phyloP scores from a whole-genome alignment of 2,888 invertebrate species.

The Ellobium chinense region DNA sequence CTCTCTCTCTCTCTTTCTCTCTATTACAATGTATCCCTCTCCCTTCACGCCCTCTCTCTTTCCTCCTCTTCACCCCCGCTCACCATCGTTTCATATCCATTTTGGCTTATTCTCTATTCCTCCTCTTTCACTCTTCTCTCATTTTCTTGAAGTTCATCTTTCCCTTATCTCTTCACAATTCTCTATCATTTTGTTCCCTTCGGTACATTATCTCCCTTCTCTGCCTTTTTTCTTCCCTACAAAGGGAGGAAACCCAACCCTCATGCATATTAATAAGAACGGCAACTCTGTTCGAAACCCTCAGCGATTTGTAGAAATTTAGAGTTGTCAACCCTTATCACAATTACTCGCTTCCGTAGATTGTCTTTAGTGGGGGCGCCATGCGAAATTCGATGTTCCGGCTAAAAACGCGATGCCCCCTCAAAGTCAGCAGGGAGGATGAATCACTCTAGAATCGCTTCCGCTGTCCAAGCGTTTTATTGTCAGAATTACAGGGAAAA shows the following conservation, averaged over 20 bases:
- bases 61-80: not conserved
- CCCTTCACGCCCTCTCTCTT: not conserved
- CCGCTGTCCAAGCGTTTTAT: not conserved
- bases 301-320: conserved; percentile 26
- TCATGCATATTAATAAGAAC: conserved; percentile 36
- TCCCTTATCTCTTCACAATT: too few relatives aligned
- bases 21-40: not conserved
- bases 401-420: not conserved
- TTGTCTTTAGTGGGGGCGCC: conserved; percentile 3
- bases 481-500: not conserved
- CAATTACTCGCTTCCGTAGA: conserved; percentile 25
- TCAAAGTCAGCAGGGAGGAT: conserved; percentile 11
- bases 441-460: conserved; percentile 31
- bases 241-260: not conserved
- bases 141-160: too few relatives aligned
- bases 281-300: not conserved
- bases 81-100: too few relatives aligned
- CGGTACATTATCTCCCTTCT: too few relatives aligned
- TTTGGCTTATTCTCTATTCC: too few relatives aligned
- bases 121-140: too few relatives aligned
- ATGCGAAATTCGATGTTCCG: conserved; percentile 25
- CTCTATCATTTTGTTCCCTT: too few relatives aligned
- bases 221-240: too few relatives aligned
- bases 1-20: not conserved
- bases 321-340: conserved; percentile 16